Conservation (phyloP, 2,888 invertebrate genomes). For the Ophion obscuratus region DNA sequence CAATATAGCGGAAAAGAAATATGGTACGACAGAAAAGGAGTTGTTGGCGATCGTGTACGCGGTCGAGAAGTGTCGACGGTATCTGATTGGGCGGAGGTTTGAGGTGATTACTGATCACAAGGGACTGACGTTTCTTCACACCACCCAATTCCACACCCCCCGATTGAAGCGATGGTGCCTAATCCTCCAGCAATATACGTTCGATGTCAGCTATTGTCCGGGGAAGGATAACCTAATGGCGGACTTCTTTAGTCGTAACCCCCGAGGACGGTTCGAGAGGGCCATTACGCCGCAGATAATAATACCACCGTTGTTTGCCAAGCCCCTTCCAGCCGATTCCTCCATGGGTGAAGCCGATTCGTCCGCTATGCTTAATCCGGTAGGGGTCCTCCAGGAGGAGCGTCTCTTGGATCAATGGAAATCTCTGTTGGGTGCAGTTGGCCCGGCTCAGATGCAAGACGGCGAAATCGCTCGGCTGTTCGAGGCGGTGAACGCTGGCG, state of each 20-base stretch:
- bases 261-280: background rate
- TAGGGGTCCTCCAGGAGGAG: too few species aligned
- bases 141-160: slow-evolving; percentile 68
- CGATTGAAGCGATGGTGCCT: slow-evolving; percentile 71
- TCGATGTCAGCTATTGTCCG: background rate
- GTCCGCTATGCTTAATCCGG: too few species aligned
- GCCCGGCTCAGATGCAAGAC: too few species aligned
- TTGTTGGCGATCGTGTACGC: slow-evolving; percentile 54
- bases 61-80: slow-evolving; percentile 53
- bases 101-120: slow-evolving; percentile 73
- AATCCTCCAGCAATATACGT: background rate
- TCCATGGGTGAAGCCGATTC: too few species aligned
- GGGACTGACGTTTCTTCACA: slow-evolving; percentile 70
- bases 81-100: too few species aligned
- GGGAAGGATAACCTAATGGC: background rate
- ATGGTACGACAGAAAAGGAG: slow-evolving; percentile 53
- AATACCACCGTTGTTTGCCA: background rate
- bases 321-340: too few species aligned
- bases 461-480: too few species aligned
- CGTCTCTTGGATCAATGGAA: too few species aligned
- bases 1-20: slow-evolving; percentile 53
- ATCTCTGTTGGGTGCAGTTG: too few species aligned
- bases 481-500: too few species aligned
- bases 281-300: too few species aligned
- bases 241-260: slow-evolving; percentile 1